These are phyloP conservation scores for Polydrusus tereticollis DNA, from an alignment of 2,888 invertebrate genomes.

Conservation along the genomic window DNA sequence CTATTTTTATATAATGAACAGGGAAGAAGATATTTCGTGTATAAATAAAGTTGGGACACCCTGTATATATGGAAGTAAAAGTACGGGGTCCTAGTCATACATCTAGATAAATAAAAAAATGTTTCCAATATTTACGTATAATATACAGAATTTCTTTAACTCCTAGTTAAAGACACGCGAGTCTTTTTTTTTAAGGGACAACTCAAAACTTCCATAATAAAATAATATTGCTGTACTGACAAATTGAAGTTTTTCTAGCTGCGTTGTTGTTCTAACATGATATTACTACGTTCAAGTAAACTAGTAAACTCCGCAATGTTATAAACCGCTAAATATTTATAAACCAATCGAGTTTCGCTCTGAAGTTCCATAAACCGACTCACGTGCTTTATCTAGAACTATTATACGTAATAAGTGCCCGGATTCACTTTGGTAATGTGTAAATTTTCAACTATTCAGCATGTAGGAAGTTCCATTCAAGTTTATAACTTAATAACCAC, in stretches of 20 bases:
- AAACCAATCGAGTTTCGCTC: slow-evolving; percentile 2
- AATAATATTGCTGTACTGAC: background rate
- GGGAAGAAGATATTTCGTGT: too few species aligned
- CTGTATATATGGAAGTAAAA: too few species aligned
- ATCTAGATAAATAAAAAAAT: too few species aligned
- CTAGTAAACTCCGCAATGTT: background rate
- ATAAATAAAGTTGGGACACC: too few species aligned
- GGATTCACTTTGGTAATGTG: slow-evolving; percentile 7
- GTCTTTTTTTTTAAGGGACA: too few species aligned
- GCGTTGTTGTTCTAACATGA: background rate
- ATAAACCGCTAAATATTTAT: background rate
- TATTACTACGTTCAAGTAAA: background rate
- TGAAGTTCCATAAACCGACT: background rate
- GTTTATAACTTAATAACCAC: slow-evolving; percentile 12
- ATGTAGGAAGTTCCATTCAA: background rate
- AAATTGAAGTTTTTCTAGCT: background rate
- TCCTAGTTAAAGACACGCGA: too few species aligned
- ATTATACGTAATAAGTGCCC: background rate
- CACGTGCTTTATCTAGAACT: slow-evolving; percentile 1
- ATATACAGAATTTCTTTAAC: too few species aligned
- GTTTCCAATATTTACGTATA: too few species aligned
- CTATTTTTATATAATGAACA: too few species aligned
- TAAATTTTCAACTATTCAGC: slow-evolving; percentile 16
- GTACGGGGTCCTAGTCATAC: too few species aligned
- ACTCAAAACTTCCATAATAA: background rate